Conservation (phyloP, 2,888 invertebrate genomes). For the Julus scandinavius region DNA sequence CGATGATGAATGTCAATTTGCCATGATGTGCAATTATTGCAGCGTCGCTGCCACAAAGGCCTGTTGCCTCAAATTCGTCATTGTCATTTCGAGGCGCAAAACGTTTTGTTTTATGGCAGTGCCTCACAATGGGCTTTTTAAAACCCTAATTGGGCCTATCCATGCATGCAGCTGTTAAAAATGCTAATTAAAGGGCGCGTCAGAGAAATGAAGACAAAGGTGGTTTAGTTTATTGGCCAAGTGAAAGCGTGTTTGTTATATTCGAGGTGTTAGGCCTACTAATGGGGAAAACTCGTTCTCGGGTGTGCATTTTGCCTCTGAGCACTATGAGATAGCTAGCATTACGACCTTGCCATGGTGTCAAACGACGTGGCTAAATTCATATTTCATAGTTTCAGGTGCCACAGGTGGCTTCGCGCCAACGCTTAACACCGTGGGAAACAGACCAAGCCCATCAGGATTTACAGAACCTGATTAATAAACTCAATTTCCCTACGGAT, state of each 20-base stretch:
- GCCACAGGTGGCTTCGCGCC: conserved; percentile 33
- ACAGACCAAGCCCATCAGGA: conserved; percentile 26
- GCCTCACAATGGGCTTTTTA: conserved; percentile 10
- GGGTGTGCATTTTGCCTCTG: conserved; percentile 8
- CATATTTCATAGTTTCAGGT: conserved; percentile 33
- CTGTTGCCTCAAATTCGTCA: neutral
- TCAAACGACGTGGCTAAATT: conserved; percentile 26
- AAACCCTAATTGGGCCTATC: conserved; percentile 33
- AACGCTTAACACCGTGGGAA: conserved; percentile 26
- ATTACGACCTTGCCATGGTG: conserved; percentile 27
- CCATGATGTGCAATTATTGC: neutral
- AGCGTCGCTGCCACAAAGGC: neutral
- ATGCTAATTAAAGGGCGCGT: conserved; percentile 20
- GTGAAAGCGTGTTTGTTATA: conserved; percentile 15
- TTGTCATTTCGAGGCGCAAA: neutral
- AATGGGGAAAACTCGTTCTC: conserved; percentile 7
- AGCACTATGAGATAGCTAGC: conserved; percentile 12
- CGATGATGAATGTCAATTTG: conserved; percentile 4
- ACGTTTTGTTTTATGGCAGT: conserved; percentile 1
- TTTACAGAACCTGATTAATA: conserved; percentile 27
- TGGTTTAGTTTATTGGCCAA: conserved; percentile 19
- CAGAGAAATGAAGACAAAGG: conserved; percentile 26
- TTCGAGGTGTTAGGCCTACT: neutral
- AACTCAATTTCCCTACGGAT: neutral
- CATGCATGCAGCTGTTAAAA: conserved; percentile 26